Base-by-base conservation (phyloP, 2,888 invertebrate species). In the Mythimna loreyi region DNA sequence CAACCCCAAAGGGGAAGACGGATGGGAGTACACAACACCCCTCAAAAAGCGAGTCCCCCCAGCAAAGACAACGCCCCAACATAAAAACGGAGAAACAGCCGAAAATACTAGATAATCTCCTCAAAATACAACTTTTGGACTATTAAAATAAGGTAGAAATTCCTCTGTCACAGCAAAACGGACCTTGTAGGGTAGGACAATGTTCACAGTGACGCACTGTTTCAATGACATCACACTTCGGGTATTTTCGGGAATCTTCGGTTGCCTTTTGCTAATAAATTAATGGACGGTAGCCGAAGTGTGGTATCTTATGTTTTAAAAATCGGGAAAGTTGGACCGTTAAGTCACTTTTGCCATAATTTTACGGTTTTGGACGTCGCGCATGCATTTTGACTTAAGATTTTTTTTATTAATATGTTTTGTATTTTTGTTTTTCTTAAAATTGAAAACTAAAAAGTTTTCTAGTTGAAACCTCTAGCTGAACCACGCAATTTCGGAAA, bases 1-100 rank as follows among this genome's bases (percentile, higher is more conserved):
- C 94, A 97, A 96, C 85, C 97, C 97, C 11, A 97, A 97, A 86
- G 91, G 92, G 66, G 98, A 98, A 56, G 97, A 96, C 43, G 96
- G 96, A 0, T 97, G 97, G 97, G 93, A 96, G 72, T 97, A 96
- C 90, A 93, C 91, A 77, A 87, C 90, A 28, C 96, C 97, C 5
- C 93, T 97, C 45, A 93, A 89, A 75, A 95, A 94, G 75, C 96
- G 97, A 9, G 56, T 87, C 52, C 88, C 83, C 57, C 49, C 78
- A 25, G 2, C 78, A 3, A 87, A 85, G 59, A 72, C 82, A 25
- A 86, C 92, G 49, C 90, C 92, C 8, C 90, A 89, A 72, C 89
- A 89, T 79, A 91, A 89, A 67, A 65, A 83, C 56, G 73, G 89
- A 47, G 93, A 92, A 21, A 83, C 74, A 77, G 82, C 89, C 0